phyloP scores from a whole-genome alignment of 2,888 invertebrate species.

The Chamaedrilus cognettii region DNA sequence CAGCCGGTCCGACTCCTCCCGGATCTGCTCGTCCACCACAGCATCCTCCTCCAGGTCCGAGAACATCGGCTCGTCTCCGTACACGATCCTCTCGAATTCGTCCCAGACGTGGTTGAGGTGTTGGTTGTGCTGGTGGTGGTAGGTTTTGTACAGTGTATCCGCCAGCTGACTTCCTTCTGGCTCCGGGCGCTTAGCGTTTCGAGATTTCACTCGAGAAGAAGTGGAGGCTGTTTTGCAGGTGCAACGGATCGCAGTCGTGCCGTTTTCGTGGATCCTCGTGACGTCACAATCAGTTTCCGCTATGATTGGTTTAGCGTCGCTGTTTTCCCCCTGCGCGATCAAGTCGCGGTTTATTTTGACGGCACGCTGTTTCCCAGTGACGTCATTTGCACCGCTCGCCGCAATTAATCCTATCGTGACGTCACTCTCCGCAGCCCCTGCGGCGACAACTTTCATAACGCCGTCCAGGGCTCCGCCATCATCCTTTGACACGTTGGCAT shows the following conservation, averaged over 20 bases:
- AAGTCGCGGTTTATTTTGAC: too few relatives aligned
- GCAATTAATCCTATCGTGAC: too few relatives aligned
- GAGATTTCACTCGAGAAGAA: background rate
- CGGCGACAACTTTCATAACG: too few relatives aligned
- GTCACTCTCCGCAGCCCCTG: too few relatives aligned
- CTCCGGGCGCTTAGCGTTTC: conserved; percentile 43
- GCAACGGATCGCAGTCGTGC: too few relatives aligned
- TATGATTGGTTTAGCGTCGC: too few relatives aligned
- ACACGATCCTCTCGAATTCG: conserved; percentile 51
- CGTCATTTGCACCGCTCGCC: background rate
- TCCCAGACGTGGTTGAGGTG: conserved; percentile 30
- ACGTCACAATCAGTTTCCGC: too few relatives aligned
- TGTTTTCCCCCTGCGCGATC: too few relatives aligned
- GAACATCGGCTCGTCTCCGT: conserved; percentile 50
- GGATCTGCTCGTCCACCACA: conserved; percentile 34
- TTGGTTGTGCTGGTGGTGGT: too few relatives aligned
- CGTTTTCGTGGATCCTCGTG: too few relatives aligned
- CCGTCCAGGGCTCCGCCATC: too few relatives aligned
- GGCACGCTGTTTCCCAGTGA: background rate
- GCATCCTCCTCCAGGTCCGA: conserved; percentile 43
- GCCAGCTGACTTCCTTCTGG: conserved; percentile 49
- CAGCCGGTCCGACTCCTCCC: conserved; percentile 86
- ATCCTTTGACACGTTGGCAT: too few relatives aligned
- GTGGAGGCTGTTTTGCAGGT: conserved; percentile 7
- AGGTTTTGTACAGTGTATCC: conserved; percentile 14